Evolutionary conservation across 2,888 invertebrate species (phyloP), one percentile per base, ranked within the genome.

Genomic region (Teinopalpus imperialis): DNA sequence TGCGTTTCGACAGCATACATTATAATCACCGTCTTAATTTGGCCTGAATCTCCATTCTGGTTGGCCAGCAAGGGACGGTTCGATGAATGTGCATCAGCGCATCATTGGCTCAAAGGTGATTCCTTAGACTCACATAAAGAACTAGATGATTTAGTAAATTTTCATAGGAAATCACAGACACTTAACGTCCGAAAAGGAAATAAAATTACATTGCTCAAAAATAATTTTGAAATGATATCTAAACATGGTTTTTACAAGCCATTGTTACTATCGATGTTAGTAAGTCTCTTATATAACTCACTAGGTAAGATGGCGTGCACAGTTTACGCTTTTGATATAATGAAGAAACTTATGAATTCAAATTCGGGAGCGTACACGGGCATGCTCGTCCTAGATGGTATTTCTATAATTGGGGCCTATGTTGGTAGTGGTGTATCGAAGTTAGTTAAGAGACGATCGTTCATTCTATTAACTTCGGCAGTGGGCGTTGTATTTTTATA

Each of bases 1-100:
- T 36, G 50, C 1, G 3, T 47, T 8, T 47, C 48, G 10, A 41
- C 48, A 16, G 16, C 42, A 6, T 56, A 52, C 12, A 47, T 46
- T n/a, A 31, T 55, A 5, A 3, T 41, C 2, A 45, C 49, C 13
- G 29, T 36, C 1, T 21, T 53, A n/a, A 34, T 44, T 3, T 55
- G 53, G 49, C 52, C 48, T 0, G 57, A 59, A 30, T 55, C 54
- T 0, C 56, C 54, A 3, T 27, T 44, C 4, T 59, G 57, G 59
- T 23, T 57, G 8, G 57, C 55, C 2, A 51, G 43, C 12, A 52
- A 54, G 30, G 49, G 50, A 4, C 26, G 46, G 3, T 52, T 41
- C 8, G 50, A 50, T 0, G 50, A 56, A 37, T 57, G 55, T 31
- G 42, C 40, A 13, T 46, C 30, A 23, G 29, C 47, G 1, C 56